Base-by-base conservation (phyloP, 2,113 vertebrate species). In the Speoplatyrhinus poulsoni region DNA sequence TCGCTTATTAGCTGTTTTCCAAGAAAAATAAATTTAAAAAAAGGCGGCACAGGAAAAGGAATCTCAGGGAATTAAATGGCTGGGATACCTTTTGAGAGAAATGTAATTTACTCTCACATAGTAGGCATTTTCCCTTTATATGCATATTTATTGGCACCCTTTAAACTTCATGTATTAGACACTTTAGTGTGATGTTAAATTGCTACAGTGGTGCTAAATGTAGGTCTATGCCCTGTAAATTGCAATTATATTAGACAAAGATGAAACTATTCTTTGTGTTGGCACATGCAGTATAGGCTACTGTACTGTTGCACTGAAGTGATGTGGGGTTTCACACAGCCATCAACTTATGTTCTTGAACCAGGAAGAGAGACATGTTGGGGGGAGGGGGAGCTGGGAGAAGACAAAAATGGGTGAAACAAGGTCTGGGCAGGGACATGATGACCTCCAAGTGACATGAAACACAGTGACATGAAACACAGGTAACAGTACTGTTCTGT, bases 281-380 rank as follows among this genome's bases (percentile, higher is more conserved):
- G 7, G 76, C 57, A 72, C 70, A 63, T 4, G 73, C 55, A 26
- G 26, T 26, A 26, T 26, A 26, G 26, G 26, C 26, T 26, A 26
- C 54, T 75, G 74, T 78, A 76, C 67, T 65, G 67, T 49, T 60
- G 60, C 66, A 76, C 75, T 68, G 69, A 75, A 73, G 75, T 69
- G 59, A 62, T 84, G 49, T 41, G 15, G 52, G 41, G 17, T 55
- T 60, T 75, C 32, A 41, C 48, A 55, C 47, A 61, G 52, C 58
- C 69, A 81, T 74, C 79, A 76, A 77, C 67, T 77, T 69, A 69
- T 26, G 72, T 63, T 77, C 59, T 78, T 59, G 70, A 69, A 46
- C 69, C 12, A 72, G 65, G 68, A 19, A 16, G 26, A 57, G 66
- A 60, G 70, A 79, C 65, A 19, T 36, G n/a, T 62, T 50, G 61